Evolutionary conservation across 37 sponge, comb jelly and placozoan species (phyloP).

Genomic region (Diacarnus erythraeanus): DNA sequence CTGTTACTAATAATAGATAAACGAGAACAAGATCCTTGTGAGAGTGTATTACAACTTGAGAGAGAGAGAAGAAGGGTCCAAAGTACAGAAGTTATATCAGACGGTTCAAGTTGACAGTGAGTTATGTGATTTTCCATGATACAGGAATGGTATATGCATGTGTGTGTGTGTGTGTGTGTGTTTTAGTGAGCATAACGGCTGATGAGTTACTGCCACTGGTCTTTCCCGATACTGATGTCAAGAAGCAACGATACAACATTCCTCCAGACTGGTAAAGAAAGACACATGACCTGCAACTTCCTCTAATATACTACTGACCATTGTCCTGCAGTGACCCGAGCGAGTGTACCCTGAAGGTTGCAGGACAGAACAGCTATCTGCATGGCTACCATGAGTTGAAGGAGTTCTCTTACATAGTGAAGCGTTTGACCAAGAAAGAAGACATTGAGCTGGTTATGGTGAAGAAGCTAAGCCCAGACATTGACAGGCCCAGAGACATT

Average conservation of each 20-base stretch:
- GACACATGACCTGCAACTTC: background rate
- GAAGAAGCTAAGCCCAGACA: conserved; percentile 24
- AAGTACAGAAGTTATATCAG: conserved; percentile 2
- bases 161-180: background rate
- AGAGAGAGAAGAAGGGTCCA: background rate
- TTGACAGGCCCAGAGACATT: conserved; percentile 59
- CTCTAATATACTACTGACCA: background rate
- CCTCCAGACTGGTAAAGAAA: conserved; percentile 41
- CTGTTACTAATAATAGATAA: background rate
- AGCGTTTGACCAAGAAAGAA: conserved; percentile 46
- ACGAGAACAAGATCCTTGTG: conserved; percentile 32
- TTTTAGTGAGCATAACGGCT: conserved; percentile 45
- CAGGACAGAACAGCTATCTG: conserved; percentile 52
- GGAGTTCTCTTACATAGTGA: conserved; percentile 48
- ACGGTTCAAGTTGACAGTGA: conserved; percentile 58
- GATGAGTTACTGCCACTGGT: conserved; percentile 40
- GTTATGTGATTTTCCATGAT: background rate
- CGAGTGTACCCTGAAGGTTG: conserved; percentile 71
- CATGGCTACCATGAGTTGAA: conserved; percentile 49
- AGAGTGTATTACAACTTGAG: conserved; percentile 38
- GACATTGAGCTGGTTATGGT: conserved; percentile 65
- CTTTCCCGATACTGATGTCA: conserved; percentile 35
- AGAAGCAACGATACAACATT: conserved; percentile 31
- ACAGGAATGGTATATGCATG: background rate
- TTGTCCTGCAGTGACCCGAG: conserved; percentile 39